These are phyloP conservation scores for Cenopis cana DNA, from an alignment of 2,888 invertebrate genomes.

Conservation along the genomic window DNA sequence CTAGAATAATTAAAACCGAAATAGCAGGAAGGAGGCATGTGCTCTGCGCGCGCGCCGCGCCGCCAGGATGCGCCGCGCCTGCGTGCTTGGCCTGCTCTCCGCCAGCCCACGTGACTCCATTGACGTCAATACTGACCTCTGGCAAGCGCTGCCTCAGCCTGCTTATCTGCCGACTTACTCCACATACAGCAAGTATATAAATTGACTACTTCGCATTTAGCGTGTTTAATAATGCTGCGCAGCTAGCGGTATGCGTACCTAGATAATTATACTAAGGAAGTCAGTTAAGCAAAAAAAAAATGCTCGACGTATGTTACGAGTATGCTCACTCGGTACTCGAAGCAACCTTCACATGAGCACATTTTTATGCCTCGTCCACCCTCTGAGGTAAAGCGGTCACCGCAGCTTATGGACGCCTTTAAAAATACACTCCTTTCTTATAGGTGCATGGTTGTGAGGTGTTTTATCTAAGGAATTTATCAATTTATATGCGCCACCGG, in stretches of 20 bases:
- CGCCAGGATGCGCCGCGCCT: conserved; percentile 39
- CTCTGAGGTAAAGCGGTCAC: too few relatives aligned
- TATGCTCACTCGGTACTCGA: too few relatives aligned
- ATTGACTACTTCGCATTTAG: conserved; percentile 43
- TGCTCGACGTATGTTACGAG: neutral
- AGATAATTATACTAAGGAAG: conserved; percentile 1
- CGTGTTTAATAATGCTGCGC: conserved; percentile 23
- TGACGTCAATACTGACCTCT: conserved; percentile 91
- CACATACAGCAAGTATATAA: conserved; percentile 55
- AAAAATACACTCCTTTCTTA: too few relatives aligned
- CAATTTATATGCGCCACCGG: neutral
- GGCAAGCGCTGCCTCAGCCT: conserved; percentile 67
- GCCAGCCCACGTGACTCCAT: conserved; percentile 86
- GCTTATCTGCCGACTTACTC: conserved; percentile 78
- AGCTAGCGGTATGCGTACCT: conserved; percentile 9
- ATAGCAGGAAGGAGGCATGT: conserved; percentile 13
- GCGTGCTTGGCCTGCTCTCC: conserved; percentile 50
- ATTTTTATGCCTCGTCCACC: too few relatives aligned
- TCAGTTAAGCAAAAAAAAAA: neutral
- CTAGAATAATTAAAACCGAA: conserved; percentile 3
- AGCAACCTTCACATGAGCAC: too few relatives aligned
- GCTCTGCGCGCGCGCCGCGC: conserved; percentile 13
- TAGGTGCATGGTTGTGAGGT: too few relatives aligned
- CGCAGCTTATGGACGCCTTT: too few relatives aligned
- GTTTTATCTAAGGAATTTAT: too few relatives aligned